These are phyloP conservation scores for Danaus chrysippus DNA, from an alignment of 2,888 invertebrate species.

Conservation along the genomic window DNA sequence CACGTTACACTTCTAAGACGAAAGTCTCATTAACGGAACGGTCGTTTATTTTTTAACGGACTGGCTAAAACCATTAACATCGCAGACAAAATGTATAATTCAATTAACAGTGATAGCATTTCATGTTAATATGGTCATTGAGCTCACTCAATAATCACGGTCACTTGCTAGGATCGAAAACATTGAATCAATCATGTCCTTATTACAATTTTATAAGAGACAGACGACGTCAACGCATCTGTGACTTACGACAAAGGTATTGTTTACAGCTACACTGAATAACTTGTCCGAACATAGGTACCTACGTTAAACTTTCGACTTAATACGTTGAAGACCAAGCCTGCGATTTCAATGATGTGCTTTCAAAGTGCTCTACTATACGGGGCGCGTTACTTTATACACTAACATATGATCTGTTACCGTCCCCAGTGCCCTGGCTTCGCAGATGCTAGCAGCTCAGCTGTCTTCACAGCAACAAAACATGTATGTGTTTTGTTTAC, in stretches of 20 bases:
- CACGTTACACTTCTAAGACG: conserved; percentile 29
- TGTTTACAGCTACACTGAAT: conserved; percentile 15
- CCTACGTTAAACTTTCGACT: not conserved
- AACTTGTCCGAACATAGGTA: conserved; percentile 11
- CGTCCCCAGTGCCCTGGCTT: conserved; percentile 96
- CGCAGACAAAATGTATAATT: not conserved
- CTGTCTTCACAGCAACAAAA: conserved; percentile 95
- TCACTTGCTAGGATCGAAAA: conserved; percentile 42
- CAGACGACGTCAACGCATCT: conserved; percentile 45
- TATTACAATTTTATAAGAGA: conserved; percentile 63
- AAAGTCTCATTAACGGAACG: not conserved
- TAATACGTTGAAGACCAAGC: conserved; percentile 38
- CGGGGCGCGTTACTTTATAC: conserved; percentile 46
- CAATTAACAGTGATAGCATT: conserved; percentile 18
- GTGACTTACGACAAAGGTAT: conserved; percentile 15
- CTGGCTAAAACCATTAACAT: too few relatives aligned
- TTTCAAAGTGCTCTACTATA: conserved; percentile 34
- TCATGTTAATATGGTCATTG: conserved; percentile 29
- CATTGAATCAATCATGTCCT: conserved; percentile 59
- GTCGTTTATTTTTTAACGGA: too few relatives aligned
- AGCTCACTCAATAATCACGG: conserved; percentile 26
- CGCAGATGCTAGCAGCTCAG: conserved; percentile 97
- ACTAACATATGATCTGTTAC: conserved; percentile 76
- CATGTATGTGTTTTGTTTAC: conserved; percentile 89
- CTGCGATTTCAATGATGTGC: conserved; percentile 52